Evolutionary conservation across 2,888 invertebrate species (phyloP).

Genomic region (Oeneis ivallda): DNA sequence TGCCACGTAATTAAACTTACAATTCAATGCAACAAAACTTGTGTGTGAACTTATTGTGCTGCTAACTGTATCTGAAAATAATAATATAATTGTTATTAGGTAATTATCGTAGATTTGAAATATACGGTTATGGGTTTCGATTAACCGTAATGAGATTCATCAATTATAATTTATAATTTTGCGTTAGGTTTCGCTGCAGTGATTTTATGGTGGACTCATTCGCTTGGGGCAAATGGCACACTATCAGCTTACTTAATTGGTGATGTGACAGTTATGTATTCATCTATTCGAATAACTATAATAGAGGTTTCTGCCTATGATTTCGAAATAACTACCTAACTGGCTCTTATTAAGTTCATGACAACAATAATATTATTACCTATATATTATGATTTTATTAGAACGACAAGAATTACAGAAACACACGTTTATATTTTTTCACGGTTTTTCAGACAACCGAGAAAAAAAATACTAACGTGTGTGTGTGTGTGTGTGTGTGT

Average conservation of each 20-base stretch:
- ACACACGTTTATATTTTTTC: no score
- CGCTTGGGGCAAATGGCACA: background rate
- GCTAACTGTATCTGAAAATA: slow-evolving; percentile 16
- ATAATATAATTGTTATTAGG: slow-evolving; percentile 23
- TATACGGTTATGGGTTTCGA: slow-evolving; percentile 17
- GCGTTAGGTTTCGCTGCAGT: background rate
- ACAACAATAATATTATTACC: no score
- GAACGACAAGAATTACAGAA: no score
- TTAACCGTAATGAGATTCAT: slow-evolving; percentile 20
- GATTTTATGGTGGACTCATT: background rate
- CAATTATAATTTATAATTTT: slow-evolving; percentile 5
- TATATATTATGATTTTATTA: no score
- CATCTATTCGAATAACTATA: background rate
- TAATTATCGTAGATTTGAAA: slow-evolving; percentile 12
- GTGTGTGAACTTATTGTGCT: background rate
- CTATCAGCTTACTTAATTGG: background rate
- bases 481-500: no score
- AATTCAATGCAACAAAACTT: background rate
- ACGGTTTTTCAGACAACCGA: no score
- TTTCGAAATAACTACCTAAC: background rate
- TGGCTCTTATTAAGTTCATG: background rate
- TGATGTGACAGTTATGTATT: background rate
- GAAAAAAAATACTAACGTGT: no score
- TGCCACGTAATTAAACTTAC: background rate
- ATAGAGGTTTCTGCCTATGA: no score